Evolutionary conservation across 2,797 vertebrate genomes (phyloP).

Genomic region (Acanthopagrus latus): DNA sequence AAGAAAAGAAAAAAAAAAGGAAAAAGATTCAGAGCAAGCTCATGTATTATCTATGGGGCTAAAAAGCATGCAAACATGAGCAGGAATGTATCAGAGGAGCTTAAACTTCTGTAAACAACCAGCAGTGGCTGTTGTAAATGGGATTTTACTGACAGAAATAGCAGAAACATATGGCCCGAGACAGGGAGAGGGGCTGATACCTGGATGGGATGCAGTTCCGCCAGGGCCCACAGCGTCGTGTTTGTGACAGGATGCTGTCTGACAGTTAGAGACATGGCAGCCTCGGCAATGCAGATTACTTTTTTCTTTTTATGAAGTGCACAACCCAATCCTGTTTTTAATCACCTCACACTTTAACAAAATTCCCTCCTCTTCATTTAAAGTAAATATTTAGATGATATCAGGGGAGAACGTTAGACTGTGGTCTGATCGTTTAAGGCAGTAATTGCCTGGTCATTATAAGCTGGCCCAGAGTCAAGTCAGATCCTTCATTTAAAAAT

Average conservation of each 20-base stretch:
- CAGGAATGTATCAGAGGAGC: slow-evolving; percentile 87
- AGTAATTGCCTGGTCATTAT: background rate
- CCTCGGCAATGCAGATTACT: slow-evolving; percentile 80
- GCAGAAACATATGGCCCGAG: slow-evolving; percentile 93
- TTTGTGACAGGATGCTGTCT: slow-evolving; percentile 88
- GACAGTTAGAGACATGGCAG: slow-evolving; percentile 83
- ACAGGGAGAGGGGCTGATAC: slow-evolving; percentile 89
- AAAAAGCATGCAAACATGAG: slow-evolving; percentile 89
- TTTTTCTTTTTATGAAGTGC: slow-evolving; percentile 84
- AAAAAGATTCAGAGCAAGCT: slow-evolving; percentile 79
- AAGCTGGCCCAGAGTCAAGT: too few relatives aligned
- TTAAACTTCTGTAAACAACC: slow-evolving; percentile 93
- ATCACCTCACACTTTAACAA: slow-evolving; percentile 41
- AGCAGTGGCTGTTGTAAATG: slow-evolving; percentile 87
- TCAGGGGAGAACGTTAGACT: background rate
- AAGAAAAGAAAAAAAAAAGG: slow-evolving; percentile 75
- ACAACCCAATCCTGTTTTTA: slow-evolving; percentile 1
- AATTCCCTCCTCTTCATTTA: slow-evolving; percentile 46
- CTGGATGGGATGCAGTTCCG: slow-evolving; percentile 84
- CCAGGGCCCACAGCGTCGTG: slow-evolving; percentile 80
- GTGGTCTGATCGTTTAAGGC: background rate
- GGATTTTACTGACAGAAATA: slow-evolving; percentile 92
- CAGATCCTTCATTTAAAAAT: background rate
- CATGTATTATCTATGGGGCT: slow-evolving; percentile 92
- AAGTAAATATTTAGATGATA: background rate